Conservation (phyloP, 2,888 invertebrate genomes). For the Dyspetes luteomarginatus region DNA sequence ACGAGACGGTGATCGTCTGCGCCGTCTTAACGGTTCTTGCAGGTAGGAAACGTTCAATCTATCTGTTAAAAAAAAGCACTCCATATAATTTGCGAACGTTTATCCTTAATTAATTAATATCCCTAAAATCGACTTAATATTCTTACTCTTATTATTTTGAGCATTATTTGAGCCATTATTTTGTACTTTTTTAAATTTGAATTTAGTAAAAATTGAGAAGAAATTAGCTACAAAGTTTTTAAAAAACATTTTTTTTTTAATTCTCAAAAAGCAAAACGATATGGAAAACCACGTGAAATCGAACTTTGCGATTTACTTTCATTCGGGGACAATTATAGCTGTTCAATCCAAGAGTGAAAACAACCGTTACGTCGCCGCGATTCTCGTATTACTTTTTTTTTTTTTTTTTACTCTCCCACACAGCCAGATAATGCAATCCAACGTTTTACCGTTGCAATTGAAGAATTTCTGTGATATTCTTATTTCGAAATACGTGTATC, state of each 20-base stretch:
- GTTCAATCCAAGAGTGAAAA: slow-evolving; percentile 57
- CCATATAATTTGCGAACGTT: no score
- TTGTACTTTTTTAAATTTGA: no score
- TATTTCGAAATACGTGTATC: neutral
- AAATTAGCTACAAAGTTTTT: neutral
- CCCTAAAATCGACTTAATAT: no score
- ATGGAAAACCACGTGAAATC: neutral
- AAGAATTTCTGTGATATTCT: neutral
- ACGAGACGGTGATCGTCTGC: slow-evolving; percentile 66
- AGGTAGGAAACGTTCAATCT: slow-evolving; percentile 62
- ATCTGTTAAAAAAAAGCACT: neutral
- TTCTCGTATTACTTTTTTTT: slow-evolving; percentile 35
- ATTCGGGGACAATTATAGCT: slow-evolving; percentile 44
- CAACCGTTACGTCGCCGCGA: slow-evolving; percentile 51
- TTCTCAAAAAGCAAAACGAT: neutral
- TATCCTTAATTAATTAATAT: no score
- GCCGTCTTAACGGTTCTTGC: slow-evolving; percentile 67
- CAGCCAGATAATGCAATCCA: neutral
- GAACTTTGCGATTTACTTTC: slow-evolving; percentile 33
- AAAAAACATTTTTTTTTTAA: neutral
- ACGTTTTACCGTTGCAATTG: slow-evolving; percentile 16
- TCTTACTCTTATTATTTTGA: no score
- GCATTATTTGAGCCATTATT: no score
- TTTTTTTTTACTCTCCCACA: neutral
- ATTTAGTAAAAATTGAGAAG: neutral